phyloP scores from a whole-genome alignment of 2,797 vertebrate species.

The Amblyopsis hoosieri region DNA sequence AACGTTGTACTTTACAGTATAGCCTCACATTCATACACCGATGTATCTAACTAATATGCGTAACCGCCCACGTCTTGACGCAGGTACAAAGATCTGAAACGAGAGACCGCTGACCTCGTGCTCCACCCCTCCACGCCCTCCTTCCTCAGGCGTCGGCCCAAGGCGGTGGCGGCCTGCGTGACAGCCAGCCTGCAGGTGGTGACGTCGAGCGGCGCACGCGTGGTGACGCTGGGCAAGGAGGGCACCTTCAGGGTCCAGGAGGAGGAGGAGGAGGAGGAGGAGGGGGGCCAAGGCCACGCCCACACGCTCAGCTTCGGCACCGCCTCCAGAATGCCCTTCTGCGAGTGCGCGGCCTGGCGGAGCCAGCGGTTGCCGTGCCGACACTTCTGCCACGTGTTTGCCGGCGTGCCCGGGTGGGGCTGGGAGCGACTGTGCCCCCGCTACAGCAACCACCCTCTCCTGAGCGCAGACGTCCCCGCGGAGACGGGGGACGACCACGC shows the following conservation, averaged over 20 bases:
- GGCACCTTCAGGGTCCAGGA: background rate
- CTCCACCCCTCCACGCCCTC: background rate
- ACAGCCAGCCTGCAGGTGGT: slow-evolving; percentile 2
- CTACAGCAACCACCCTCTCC: slow-evolving; percentile 15
- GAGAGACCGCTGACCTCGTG: background rate
- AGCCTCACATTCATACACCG: no score
- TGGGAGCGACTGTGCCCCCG: slow-evolving; percentile 13
- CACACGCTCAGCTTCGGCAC: slow-evolving; percentile 7
- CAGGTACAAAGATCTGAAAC: slow-evolving; percentile 8
- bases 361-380: slow-evolving; percentile 18
- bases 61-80: background rate
- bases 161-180: slow-evolving; percentile 2
- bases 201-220: background rate
- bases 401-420: slow-evolving; percentile 7
- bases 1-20: no score
- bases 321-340: background rate
- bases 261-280: background rate
- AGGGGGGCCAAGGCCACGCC: background rate
- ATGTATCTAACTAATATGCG: no score
- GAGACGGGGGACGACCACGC: background rate
- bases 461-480: background rate
- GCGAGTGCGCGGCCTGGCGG: slow-evolving; percentile 19
- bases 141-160: slow-evolving; percentile 12
- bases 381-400: slow-evolving; percentile 19
- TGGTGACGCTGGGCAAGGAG: background rate